phyloP scores from a whole-genome alignment of 2,888 invertebrate species.

The Nomada fabriciana region DNA sequence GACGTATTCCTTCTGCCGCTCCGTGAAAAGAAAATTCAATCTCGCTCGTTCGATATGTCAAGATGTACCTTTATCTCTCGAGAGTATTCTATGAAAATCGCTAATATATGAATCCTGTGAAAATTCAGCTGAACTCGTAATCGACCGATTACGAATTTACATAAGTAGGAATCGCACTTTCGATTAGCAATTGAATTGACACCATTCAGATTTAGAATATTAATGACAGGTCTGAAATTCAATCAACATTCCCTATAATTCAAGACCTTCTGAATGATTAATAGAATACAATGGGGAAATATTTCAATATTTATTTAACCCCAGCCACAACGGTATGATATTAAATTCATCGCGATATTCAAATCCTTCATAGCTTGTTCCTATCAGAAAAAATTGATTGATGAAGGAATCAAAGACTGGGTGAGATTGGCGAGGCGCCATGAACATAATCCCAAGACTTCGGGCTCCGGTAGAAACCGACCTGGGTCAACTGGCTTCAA shows the following conservation, averaged over 20 bases:
- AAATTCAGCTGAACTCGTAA: not conserved
- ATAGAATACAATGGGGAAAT: too few relatives aligned
- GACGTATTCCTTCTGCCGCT: constrained; percentile 11
- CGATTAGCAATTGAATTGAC: not conserved
- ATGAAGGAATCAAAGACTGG: constrained; percentile 13
- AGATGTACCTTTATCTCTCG: not conserved
- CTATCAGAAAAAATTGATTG: constrained; percentile 21
- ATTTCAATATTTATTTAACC: too few relatives aligned
- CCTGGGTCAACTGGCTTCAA: constrained; percentile 74
- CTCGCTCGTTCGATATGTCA: not conserved
- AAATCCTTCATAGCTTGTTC: not conserved
- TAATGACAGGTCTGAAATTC: too few relatives aligned
- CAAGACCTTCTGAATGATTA: too few relatives aligned
- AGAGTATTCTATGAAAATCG: not conserved
- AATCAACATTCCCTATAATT: too few relatives aligned
- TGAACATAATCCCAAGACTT: constrained; percentile 61
- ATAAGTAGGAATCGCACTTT: not conserved
- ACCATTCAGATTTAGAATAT: not conserved
- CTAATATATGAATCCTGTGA: too few relatives aligned
- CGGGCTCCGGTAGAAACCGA: constrained; percentile 68
- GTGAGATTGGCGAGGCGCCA: constrained; percentile 49
- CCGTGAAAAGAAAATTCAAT: constrained; percentile 18
- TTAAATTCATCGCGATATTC: not conserved
- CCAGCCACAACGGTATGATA: too few relatives aligned
- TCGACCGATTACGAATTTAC: not conserved